A percentile compares a stretch with the other conserved stretches of the same genome.
Evolutionary conservation across 2,113 vertebrate genomes (phyloP).

Genomic region (Charadrius vociferus): DNA sequence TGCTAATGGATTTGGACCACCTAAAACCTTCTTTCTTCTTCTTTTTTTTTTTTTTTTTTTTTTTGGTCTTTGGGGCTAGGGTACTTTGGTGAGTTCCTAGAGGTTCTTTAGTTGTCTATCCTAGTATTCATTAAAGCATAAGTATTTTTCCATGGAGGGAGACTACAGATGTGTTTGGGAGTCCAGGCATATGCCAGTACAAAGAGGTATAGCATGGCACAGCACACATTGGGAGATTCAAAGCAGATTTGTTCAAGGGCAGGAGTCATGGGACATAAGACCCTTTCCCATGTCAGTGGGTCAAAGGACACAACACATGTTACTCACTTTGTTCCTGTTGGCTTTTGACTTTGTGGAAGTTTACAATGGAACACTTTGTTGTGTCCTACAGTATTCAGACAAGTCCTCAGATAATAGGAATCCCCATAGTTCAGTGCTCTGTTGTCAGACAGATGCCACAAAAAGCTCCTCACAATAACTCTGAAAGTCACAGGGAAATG

Average conservation of each 20-base stretch:
- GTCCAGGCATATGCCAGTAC: neutral
- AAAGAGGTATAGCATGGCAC: neutral
- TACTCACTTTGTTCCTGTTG: neutral
- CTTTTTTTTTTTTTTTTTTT: no score
- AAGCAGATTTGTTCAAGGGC: neutral
- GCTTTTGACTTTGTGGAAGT: neutral
- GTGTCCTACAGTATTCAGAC: neutral
- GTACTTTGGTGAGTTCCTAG: neutral
- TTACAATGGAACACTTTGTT: neutral
- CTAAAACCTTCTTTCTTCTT: neutral
- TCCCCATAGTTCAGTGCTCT: neutral
- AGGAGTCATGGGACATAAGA: neutral
- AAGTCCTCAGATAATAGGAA: neutral
- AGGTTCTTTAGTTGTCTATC: neutral
- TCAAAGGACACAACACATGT: neutral
- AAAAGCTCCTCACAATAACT: neutral
- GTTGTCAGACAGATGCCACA: neutral
- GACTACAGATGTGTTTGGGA: neutral
- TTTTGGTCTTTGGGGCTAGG: neutral
- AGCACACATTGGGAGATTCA: neutral
- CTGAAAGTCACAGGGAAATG: neutral
- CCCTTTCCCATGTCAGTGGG: neutral
- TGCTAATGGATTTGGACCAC: neutral
- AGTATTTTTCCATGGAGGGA: neutral
- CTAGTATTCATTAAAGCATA: neutral